Base-by-base conservation (phyloP, 2,888 invertebrate species). In the Lasioglossum zephyrum region DNA sequence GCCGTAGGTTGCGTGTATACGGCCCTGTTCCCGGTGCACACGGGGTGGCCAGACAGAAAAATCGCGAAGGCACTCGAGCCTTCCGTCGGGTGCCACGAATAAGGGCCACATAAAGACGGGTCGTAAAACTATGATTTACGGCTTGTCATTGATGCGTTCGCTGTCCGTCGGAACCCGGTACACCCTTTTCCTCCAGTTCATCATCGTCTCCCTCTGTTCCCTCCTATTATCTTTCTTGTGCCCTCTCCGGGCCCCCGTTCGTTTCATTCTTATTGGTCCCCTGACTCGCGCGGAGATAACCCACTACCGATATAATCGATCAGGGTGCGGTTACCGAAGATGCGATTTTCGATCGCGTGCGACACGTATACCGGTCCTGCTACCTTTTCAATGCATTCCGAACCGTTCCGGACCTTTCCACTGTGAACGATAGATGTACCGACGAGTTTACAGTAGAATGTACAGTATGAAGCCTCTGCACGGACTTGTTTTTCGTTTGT, bases 111-210 rank as follows among this genome's bases (percentile, higher is more conserved):
- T 92, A 93, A 93, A 94, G 91, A 92, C 91, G 91, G 91, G 91
- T 91, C 94, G 92, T 93, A 94, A 94, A 94, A 93, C 93, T 94
- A 94, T 94, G 94, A 94, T 94, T 94, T 94, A 94, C 93, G 92
- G 93, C 94, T 92, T 93, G 94, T 94, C 94, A 93, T 93, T 93
- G 93, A 92, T 92, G 93, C 92, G 92, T 91, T 91, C 84, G 87
- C 89, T 81, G 89, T 88, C 87, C 87, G 91, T 87, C 86, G 89
- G 73, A 36, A 18, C 36, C 86, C 77, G 60, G 88, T 84, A 84
- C 85, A 82, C 79, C 77, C 81, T 75, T 63, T 85, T 83, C 77
- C 79, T 69, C 81, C 87, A 70, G 82, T 85, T 91, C 89, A 85
- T 89, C 89, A 88, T 85, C 84, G 80, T 85, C 85, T 77, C 80